Percentiles rank a stretch among this genome's conserved stretches.
Conservation (phyloP, 2,113 vertebrate species). For the Xerus inauris region DNA sequence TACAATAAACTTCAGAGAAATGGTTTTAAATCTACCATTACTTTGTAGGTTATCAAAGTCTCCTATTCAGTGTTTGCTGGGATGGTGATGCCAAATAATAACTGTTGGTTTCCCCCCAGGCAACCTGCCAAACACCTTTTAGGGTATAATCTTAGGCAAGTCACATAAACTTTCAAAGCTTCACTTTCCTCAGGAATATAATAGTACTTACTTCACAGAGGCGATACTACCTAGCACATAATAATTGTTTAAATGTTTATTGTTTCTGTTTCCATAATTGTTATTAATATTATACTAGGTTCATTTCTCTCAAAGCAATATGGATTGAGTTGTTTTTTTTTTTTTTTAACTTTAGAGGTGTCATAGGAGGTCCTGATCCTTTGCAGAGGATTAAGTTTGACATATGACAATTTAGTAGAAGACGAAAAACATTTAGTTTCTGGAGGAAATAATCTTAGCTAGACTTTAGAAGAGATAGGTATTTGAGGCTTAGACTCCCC, state of each 20-base stretch:
- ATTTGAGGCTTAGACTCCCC: slow-evolving; percentile 17
- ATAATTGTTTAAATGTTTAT: slow-evolving; percentile 16
- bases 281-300: slow-evolving; percentile 11
- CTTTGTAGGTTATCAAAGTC: slow-evolving; percentile 29
- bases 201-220: slow-evolving; percentile 25
- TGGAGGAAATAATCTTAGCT: slow-evolving; percentile 28
- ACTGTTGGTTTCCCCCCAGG: neutral
- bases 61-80: slow-evolving; percentile 43
- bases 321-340: neutral
- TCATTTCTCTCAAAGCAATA: slow-evolving; percentile 27
- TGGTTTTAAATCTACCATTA: slow-evolving; percentile 58
- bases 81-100: slow-evolving; percentile 13
- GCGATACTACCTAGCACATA: neutral
- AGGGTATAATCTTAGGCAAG: slow-evolving; percentile 1
- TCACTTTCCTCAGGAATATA: slow-evolving; percentile 15
- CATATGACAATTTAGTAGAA: slow-evolving; percentile 1
- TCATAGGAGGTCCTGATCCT: slow-evolving; percentile 26
- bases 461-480: slow-evolving; percentile 31
- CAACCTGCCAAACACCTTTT: neutral
- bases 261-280: slow-evolving; percentile 43
- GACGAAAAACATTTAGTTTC: slow-evolving; percentile 4
- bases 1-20: slow-evolving; percentile 1
- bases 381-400: slow-evolving; percentile 2
- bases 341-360: neutral
- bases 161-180: neutral